Conservation (phyloP, 1,140 invertebrate genomes). For the Aphelinus certus region DNA sequence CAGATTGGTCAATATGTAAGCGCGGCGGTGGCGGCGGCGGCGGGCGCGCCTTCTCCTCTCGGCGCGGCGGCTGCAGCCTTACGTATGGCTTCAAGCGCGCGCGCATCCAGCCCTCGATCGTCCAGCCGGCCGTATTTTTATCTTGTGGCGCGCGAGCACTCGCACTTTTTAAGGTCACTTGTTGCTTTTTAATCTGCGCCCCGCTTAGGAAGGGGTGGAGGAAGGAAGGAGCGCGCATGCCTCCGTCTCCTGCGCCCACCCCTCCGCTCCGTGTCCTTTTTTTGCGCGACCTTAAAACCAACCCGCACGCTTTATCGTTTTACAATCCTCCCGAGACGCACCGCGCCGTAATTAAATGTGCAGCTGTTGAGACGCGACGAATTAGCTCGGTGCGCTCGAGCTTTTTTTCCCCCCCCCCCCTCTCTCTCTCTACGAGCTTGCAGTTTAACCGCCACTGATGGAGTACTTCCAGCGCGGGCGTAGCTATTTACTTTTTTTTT, state of each 20-base stretch:
- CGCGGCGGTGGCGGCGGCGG: not conserved
- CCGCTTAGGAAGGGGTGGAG: not conserved
- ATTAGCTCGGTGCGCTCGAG: constrained; percentile 4
- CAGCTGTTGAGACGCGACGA: constrained; percentile 25
- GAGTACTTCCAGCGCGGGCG: too few relatives aligned
- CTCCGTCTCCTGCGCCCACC: constrained; percentile 4
- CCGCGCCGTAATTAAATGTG: constrained; percentile 32
- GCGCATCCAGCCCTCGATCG: constrained; percentile 62
- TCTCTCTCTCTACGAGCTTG: too few relatives aligned
- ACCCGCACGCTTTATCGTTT: constrained; percentile 34
- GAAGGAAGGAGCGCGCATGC: constrained; percentile 34
- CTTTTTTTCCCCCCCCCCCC: not conserved
- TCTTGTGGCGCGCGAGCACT: constrained; percentile 32
- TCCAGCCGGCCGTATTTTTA: constrained; percentile 62
- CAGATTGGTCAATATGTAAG: constrained; percentile 43
- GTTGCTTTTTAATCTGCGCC: constrained; percentile 63
- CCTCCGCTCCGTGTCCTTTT: constrained; percentile 9
- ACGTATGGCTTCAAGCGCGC: constrained; percentile 31
- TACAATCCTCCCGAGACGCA: constrained; percentile 34
- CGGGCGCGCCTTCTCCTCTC: not conserved
- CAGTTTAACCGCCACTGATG: too few relatives aligned
- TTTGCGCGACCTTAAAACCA: constrained; percentile 19
- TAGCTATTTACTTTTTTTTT: too few relatives aligned
- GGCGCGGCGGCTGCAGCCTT: not conserved
- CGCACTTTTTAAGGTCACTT: constrained; percentile 64